Evolutionary conservation across 2,888 invertebrate species (phyloP), one percentile per base, ranked within the genome.

Genomic region (Parapristionchus giblindavisi): DNA sequence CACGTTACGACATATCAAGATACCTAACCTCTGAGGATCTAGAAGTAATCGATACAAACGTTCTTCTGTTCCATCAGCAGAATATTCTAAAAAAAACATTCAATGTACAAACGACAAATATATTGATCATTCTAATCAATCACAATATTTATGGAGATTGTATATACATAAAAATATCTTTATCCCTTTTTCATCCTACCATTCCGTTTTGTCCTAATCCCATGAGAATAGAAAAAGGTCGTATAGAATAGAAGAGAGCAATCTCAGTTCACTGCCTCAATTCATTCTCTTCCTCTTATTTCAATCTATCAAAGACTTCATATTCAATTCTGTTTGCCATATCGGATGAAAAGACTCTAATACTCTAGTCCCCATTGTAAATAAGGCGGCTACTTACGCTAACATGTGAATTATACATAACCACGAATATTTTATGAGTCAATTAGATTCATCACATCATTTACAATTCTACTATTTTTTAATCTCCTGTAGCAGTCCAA

Each of bases 1-100:
- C 8, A 43, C 8, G 17, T 14, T 43, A 17, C 17, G 11, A 43
- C 6, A 14, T 56, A 24, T 60, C 11, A 8, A 8, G 8, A 60
- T 60, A 4, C 8, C 32, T 8, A 51, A 68, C 51, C 74, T 56
- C 21, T 61, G 68, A n/a, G 84, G 83, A 56, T 86, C 81, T 3
- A 87, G 75, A 8, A 86, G 78, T 21, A 81, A 81, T 58, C 82
- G 79, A 72, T 87, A 87, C 48, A 87, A 77, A 14, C 76, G 75
- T 63, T 87, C 87, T 74, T 87, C 87, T 17, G 85, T 85, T 34
- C 83, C 80, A 71, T 85, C 85, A 17, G 85, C 86, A 40, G 78
- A 76, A 21, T 75, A 75, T 74, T 81, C 84, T 84, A 76, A 54
- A 80, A 82, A 4, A 27, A 8, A 8, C 14, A n/a, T n/a, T n/a